A percentile compares a stretch with the other conserved stretches of the same genome.
These are phyloP conservation scores for Cotesia congregata DNA, from an alignment of 2,888 invertebrate genomes.

Conservation along the genomic window DNA sequence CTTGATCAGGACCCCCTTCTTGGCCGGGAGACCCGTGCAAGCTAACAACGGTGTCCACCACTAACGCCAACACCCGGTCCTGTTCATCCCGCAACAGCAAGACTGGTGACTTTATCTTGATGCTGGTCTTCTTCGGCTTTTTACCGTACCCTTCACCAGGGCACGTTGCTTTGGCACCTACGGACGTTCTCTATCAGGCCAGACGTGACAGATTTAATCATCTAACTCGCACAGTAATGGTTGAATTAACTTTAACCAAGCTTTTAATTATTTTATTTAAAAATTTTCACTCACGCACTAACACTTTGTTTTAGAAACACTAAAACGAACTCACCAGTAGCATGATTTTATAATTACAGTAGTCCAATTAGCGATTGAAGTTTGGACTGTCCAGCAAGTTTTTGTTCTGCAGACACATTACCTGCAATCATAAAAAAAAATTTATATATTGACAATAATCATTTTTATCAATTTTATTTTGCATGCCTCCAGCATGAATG, in stretches of 20 bases:
- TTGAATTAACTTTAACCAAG: background rate
- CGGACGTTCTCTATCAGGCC: slow-evolving; percentile 15
- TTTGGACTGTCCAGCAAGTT: slow-evolving; percentile 21
- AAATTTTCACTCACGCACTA: slow-evolving; percentile 9
- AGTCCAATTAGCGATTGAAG: slow-evolving; percentile 12
- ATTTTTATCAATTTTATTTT: no score
- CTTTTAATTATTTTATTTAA: background rate
- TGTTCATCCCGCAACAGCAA: slow-evolving; percentile 60
- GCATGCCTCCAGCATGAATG: no score
- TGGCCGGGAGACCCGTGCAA: slow-evolving; percentile 55
- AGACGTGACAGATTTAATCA: slow-evolving; percentile 22
- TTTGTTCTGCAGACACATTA: slow-evolving; percentile 53
- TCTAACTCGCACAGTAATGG: slow-evolving; percentile 18
- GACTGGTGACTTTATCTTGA: slow-evolving; percentile 64
- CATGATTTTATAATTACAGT: slow-evolving; percentile 1
- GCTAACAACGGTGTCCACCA: slow-evolving; percentile 58
- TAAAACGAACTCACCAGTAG: background rate
- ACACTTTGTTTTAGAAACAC: background rate
- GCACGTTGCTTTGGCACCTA: slow-evolving; percentile 51
- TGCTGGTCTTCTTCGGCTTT: slow-evolving; percentile 56
- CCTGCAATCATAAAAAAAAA: slow-evolving; percentile 53
- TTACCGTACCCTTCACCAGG: slow-evolving; percentile 59
- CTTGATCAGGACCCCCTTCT: slow-evolving; percentile 61
- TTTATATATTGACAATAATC: background rate
- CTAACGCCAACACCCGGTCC: slow-evolving; percentile 63